A percentile compares a stretch with the other conserved stretches of the same genome.
These are phyloP conservation scores for Tylochromis polylepis DNA, from an alignment of 2,113 vertebrate species.

Conservation along the genomic window DNA sequence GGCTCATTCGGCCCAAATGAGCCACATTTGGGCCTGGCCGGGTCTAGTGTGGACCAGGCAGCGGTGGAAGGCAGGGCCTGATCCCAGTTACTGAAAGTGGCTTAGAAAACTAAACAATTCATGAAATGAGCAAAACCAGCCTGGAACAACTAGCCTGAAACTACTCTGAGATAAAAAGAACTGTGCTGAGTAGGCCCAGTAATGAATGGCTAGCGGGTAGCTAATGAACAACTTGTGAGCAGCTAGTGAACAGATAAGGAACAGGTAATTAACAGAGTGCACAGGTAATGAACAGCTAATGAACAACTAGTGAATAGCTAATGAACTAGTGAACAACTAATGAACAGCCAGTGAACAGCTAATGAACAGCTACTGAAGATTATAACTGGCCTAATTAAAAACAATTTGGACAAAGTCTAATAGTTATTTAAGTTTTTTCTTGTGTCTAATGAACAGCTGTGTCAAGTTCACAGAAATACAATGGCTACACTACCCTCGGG, in stretches of 20 bases:
- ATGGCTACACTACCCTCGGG: too few species aligned
- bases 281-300: not conserved
- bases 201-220: accelerated
- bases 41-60: not conserved
- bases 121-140: not conserved
- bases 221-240: not conserved
- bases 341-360: too few species aligned
- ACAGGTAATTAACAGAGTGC: too few species aligned
- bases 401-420: too few species aligned
- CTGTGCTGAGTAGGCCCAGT: not conserved
- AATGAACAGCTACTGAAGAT: too few species aligned
- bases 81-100: not conserved
- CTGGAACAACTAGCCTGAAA: not conserved
- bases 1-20: not conserved
- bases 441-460: too few species aligned
- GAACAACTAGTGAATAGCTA: not conserved
- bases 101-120: not conserved
- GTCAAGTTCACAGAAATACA: too few species aligned
- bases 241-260: too few species aligned
- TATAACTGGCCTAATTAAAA: too few species aligned
- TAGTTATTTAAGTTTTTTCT: too few species aligned
- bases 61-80: not conserved
- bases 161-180: not conserved
- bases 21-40: not conserved
- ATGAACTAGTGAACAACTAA: not conserved